A percentile compares a stretch with the other conserved stretches of the same genome.
Conservation (phyloP, 1,140 invertebrate species). For the Babylonia areolata region DNA sequence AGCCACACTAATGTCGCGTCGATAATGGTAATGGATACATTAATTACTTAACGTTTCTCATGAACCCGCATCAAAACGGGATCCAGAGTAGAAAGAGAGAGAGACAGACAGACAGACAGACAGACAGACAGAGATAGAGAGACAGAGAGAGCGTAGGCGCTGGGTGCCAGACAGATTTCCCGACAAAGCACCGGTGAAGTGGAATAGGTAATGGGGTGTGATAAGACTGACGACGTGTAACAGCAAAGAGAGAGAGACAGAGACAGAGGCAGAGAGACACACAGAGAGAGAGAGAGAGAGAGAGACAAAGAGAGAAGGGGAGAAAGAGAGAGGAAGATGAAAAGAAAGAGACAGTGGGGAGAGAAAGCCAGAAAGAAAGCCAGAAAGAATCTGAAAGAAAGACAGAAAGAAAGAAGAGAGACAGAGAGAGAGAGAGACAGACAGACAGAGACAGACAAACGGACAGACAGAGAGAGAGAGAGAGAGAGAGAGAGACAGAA, state of each 20-base stretch:
- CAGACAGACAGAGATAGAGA: too few relatives aligned
- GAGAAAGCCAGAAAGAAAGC: conserved; percentile 1
- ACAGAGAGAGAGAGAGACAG: neutral
- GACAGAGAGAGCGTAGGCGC: too few relatives aligned
- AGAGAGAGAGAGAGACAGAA: neutral
- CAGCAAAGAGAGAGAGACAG: neutral
- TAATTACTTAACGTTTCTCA: too few relatives aligned
- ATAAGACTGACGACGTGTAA: too few relatives aligned
- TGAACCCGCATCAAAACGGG: too few relatives aligned
- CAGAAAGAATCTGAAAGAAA: conserved; percentile 14
- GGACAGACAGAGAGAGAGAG: neutral
- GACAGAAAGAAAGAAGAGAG: neutral
- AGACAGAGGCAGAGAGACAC: neutral
- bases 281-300: conserved; percentile 18
- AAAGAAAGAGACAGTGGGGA: neutral
- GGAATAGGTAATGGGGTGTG: too few relatives aligned
- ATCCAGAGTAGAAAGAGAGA: neutral
- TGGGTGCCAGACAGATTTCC: too few relatives aligned
- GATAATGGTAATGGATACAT: too few relatives aligned
- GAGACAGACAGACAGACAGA: neutral
- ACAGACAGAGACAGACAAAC: neutral
- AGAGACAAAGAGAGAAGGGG: neutral
- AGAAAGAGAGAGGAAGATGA: neutral
- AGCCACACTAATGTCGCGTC: too few relatives aligned
- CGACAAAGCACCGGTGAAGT: too few relatives aligned